phyloP scores from a whole-genome alignment of 2,888 invertebrate genomes.

The Pseudococcus viburni region DNA sequence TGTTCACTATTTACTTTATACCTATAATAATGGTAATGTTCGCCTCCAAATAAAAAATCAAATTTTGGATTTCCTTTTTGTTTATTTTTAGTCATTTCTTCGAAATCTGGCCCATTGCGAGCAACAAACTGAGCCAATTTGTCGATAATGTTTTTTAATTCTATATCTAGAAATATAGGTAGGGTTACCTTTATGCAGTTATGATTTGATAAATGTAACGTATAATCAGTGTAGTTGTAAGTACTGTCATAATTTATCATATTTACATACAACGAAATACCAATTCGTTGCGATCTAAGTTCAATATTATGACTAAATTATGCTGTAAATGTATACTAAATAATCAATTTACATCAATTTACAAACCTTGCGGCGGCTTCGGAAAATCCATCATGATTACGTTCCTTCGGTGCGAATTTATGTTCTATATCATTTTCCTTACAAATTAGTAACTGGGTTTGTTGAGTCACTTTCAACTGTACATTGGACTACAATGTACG shows the following conservation, averaged over 20 bases:
- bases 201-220: conserved; percentile 46
- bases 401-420: background rate
- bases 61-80: conserved; percentile 98
- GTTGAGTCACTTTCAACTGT: background rate
- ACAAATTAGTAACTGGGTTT: background rate
- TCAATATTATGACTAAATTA: background rate
- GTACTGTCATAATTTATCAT: background rate
- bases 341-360: background rate
- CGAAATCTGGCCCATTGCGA: conserved; percentile 99
- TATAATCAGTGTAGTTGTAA: background rate
- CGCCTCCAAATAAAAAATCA: conserved; percentile 96
- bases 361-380: conserved; percentile 66
- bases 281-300: background rate
- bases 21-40: conserved; percentile 96
- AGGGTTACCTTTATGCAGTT: conserved; percentile 11
- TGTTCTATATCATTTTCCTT: background rate
- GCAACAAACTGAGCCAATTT: conserved; percentile 99
- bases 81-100: conserved; percentile 98
- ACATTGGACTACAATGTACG: background rate
- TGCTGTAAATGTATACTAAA: background rate
- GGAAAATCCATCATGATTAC: conserved; percentile 62
- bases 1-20: conserved; percentile 96
- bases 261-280: background rate
- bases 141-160: conserved; percentile 97
- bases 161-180: conserved; percentile 80